A percentile compares a stretch with the other conserved stretches of the same genome.
phyloP scores from a whole-genome alignment of 1,140 invertebrate species.

The Halictus rubicundus region DNA sequence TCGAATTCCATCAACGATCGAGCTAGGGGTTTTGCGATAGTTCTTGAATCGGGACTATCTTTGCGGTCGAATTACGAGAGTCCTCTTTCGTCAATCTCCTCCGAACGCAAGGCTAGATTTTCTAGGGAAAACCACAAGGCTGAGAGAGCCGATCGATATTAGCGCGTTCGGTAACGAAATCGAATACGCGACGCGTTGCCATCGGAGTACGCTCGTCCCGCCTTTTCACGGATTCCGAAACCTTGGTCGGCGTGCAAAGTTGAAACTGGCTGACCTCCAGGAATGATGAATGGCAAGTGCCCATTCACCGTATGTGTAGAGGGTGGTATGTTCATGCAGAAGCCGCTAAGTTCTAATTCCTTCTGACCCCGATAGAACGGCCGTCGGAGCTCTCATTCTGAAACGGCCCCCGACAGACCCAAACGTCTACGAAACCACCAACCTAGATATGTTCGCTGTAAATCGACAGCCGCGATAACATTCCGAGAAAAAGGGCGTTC shows the following conservation, averaged over 20 bases:
- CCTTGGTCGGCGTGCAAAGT: conserved; percentile 56
- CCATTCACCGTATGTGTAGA: conserved; percentile 64
- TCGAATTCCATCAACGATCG: neutral
- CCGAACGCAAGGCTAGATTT: neutral
- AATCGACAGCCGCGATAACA: neutral
- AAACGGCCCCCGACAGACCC: neutral
- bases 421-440: neutral
- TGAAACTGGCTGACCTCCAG: conserved; percentile 76
- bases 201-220: conserved; percentile 53
- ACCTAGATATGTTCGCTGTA: neutral
- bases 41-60: no score
- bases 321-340: conserved; percentile 41
- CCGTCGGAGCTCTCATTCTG: neutral
- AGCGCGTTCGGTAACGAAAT: conserved; percentile 48
- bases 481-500: neutral
- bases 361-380: neutral
- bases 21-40: neutral
- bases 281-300: conserved; percentile 73
- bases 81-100: neutral
- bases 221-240: conserved; percentile 48
- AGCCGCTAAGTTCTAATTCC: neutral
- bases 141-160: conserved; percentile 30
- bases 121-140: conserved; percentile 16
- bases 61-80: neutral
- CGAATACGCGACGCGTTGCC: conserved; percentile 39